These are phyloP conservation scores for Gnathonemus echidnorhynchus DNA, from an alignment of 2,113 vertebrate genomes.

Conservation along the genomic window DNA sequence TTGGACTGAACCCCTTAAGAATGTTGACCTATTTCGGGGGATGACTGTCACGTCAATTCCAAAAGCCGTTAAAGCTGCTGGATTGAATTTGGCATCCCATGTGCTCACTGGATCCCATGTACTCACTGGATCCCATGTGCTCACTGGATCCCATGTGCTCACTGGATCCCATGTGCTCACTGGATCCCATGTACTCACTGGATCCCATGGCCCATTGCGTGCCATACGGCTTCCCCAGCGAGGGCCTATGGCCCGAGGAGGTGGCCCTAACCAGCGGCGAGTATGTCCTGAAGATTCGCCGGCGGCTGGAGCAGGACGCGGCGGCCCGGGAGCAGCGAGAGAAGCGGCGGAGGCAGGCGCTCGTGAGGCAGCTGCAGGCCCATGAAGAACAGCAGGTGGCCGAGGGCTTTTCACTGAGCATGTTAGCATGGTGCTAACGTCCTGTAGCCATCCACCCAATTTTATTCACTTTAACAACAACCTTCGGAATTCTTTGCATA, in stretches of 20 bases:
- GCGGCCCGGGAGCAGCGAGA: conserved; percentile 67
- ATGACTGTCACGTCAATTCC: not conserved
- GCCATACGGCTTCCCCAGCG: not conserved
- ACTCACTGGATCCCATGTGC: not conserved
- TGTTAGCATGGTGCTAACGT: not conserved
- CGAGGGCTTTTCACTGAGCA: not conserved
- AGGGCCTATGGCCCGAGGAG: conserved; percentile 39
- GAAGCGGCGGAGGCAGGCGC: conserved; percentile 65
- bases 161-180: not conserved
- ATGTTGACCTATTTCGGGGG: not conserved
- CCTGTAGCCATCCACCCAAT: not conserved
- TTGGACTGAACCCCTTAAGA: not conserved
- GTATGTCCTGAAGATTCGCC: conserved; percentile 76
- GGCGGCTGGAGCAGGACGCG: conserved; percentile 68
- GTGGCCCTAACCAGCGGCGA: conserved; percentile 66
- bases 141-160: not conserved
- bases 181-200: not conserved
- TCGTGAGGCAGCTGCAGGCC: conserved; percentile 70
- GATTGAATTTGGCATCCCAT: not conserved
- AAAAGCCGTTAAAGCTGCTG: not conserved
- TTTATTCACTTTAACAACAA: not conserved
- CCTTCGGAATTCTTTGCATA: not conserved
- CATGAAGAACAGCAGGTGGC: conserved; percentile 58
- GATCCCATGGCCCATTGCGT: not conserved
- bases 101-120: not conserved